These are phyloP conservation scores for Isurus oxyrinchus DNA, from an alignment of 2,113 vertebrate genomes.

Conservation along the genomic window DNA sequence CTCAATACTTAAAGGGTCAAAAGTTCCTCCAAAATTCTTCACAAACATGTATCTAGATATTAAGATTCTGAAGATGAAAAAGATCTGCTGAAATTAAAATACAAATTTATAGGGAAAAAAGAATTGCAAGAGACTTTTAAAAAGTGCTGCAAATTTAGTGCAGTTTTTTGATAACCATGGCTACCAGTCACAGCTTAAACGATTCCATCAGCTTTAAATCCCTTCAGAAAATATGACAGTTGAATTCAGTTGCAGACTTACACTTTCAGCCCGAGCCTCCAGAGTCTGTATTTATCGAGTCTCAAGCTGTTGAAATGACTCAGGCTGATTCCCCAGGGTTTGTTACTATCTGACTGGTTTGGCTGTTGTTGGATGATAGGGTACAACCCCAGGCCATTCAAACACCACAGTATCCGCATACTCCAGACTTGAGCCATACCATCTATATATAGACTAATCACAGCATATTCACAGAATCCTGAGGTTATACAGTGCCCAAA, in stretches of 20 bases:
- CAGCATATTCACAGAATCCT: constrained; percentile 35
- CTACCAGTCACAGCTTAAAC: constrained; percentile 4
- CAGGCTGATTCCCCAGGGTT: constrained; percentile 28
- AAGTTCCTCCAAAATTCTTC: constrained; percentile 10
- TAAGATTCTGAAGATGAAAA: background rate
- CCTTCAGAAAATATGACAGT: constrained; percentile 25
- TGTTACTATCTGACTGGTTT: constrained; percentile 37
- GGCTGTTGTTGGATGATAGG: constrained; percentile 43
- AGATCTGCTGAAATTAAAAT: constrained; percentile 27
- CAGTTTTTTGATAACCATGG: constrained; percentile 1
- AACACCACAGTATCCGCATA: constrained; percentile 29
- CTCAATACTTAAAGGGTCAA: background rate
- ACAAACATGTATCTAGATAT: background rate
- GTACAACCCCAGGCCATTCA: constrained; percentile 40
- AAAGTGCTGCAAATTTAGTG: background rate
- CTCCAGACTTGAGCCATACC: constrained; percentile 33
- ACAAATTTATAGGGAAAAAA: background rate
- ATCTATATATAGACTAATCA: constrained; percentile 38
- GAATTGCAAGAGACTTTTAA: background rate
- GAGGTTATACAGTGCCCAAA: constrained; percentile 25
- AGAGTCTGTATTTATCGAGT: constrained; percentile 35
- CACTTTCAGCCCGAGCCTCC: constrained; percentile 6
- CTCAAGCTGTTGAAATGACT: constrained; percentile 31
- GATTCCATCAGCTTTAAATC: constrained; percentile 7
- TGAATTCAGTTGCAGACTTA: constrained; percentile 24